Evolutionary conservation across 2,888 invertebrate genomes (phyloP).

Genomic region (Campoletis raptor): DNA sequence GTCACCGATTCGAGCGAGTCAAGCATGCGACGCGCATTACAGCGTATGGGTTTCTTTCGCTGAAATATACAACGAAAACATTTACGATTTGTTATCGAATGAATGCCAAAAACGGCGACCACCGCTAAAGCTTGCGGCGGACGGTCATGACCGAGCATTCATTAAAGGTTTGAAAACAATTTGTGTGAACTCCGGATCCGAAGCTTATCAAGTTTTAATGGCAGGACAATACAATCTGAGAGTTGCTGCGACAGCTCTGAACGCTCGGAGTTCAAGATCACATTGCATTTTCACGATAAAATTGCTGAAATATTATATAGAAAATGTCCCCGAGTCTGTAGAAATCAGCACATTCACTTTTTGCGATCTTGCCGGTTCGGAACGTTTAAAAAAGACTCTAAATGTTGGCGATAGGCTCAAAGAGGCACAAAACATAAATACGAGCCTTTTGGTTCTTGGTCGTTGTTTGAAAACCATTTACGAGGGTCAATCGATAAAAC

Average conservation of each 20-base stretch:
- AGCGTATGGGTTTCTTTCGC: conserved; percentile 94
- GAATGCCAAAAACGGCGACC: conserved; percentile 79
- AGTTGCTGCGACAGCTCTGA: conserved; percentile 93
- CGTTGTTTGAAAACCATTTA: conserved; percentile 90
- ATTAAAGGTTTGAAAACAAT: conserved; percentile 86
- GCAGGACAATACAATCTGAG: conserved; percentile 93
- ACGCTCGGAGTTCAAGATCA: conserved; percentile 94
- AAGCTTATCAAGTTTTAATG: conserved; percentile 93
- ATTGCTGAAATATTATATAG: conserved; percentile 87
- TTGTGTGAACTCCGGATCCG: conserved; percentile 90
- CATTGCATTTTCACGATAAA: conserved; percentile 96
- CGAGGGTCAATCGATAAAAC: conserved; percentile 79
- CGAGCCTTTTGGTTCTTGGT: conserved; percentile 94
- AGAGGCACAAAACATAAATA: conserved; percentile 97
- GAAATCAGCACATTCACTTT: conserved; percentile 86
- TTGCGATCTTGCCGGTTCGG: conserved; percentile 97
- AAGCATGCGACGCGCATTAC: conserved; percentile 76
- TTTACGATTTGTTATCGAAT: conserved; percentile 92
- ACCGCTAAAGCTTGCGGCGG: conserved; percentile 79
- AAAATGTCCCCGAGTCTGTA: conserved; percentile 77
- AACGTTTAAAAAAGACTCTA: conserved; percentile 92
- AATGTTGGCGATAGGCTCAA: conserved; percentile 92
- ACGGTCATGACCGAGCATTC: conserved; percentile 78
- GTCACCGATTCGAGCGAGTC: conserved; percentile 73
- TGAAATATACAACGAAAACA: conserved; percentile 96